These are phyloP conservation scores for Desoria tigrina DNA, from an alignment of 2,888 invertebrate genomes.

Conservation along the genomic window DNA sequence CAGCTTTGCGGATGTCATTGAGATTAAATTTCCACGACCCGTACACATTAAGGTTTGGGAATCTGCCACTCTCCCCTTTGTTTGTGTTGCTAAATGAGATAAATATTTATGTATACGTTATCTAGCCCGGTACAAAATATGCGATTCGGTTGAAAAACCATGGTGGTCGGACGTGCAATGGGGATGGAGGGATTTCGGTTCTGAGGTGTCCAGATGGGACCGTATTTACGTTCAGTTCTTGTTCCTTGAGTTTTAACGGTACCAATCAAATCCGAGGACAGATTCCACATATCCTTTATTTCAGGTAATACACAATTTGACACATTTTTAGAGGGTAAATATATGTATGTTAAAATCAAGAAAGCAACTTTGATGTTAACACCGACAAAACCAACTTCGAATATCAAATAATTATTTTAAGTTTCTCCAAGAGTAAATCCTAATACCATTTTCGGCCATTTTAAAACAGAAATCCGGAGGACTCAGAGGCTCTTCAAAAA, in stretches of 20 bases:
- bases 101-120: not conserved
- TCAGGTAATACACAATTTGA: constrained; percentile 63
- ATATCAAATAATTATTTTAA: too few relatives aligned
- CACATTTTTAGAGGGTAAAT: not conserved
- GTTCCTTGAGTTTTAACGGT: constrained; percentile 93
- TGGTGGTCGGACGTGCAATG: constrained; percentile 89
- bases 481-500: constrained; percentile 63
- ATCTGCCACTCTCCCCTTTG: too few relatives aligned
- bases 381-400: too few relatives aligned
- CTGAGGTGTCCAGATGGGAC: constrained; percentile 92
- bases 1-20: constrained; percentile 77
- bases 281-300: constrained; percentile 89
- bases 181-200: constrained; percentile 84
- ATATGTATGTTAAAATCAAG: too few relatives aligned
- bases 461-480: constrained; percentile 62
- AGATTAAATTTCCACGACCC: constrained; percentile 86
- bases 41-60: constrained; percentile 75
- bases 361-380: too few relatives aligned
- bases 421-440: too few relatives aligned
- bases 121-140: constrained; percentile 69
- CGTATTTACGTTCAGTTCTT: constrained; percentile 84
- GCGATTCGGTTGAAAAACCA: constrained; percentile 84
- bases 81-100: not conserved
- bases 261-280: constrained; percentile 93
- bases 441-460: not conserved